Evolutionary conservation across 2,113 vertebrate genomes (phyloP), one percentile per base, ranked within the genome.

Genomic region (Mixornis gularis): DNA sequence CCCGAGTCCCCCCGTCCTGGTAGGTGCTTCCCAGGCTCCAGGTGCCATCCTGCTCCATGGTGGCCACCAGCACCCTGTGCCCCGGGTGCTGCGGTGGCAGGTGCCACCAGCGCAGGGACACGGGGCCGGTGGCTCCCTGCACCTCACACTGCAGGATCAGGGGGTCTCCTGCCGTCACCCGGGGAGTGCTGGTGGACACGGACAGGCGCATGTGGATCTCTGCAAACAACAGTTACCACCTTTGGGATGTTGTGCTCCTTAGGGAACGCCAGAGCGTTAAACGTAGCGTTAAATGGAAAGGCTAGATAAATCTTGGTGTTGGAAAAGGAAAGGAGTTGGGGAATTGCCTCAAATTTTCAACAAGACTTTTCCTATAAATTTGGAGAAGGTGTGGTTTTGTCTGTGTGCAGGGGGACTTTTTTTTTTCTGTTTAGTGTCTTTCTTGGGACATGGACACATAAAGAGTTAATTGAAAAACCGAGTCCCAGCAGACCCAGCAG

Each of bases 21-120:
- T 97, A 98, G 36, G 88, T 27, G 0, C 18, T 22, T 3, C 94
- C 96, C 51, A 87, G 77, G 36, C 81, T 96, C 85, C 96, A 43
- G 2, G 94, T 95, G 5, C 98, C 98, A 0, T 98, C 97, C 56
- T 1, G 84, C 60, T 59, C 96, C 63, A 99, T 94, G 85, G 90
- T 44, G 49, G 98, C 96, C 87, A 99, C 77, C 5, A 76, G 76
- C 58, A 85, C 73, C 5, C 85, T 79, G 16, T 10, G 9, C 4
- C 74, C 53, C 0, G 26, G 49, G 3, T 34, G 22, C 34, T 55
- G 83, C 0, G 5, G 73, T 2, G 94, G 92, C 74, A 82, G 70
- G 59, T 94, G 97, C 96, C 98, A 98, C 98, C 99, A 99, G 22
- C 26, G 90, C 81, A 99, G 87, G 0, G 98, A 98, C 29, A 98